phyloP scores from a whole-genome alignment of 2,113 vertebrate genomes.

The Pollachius pollachius region DNA sequence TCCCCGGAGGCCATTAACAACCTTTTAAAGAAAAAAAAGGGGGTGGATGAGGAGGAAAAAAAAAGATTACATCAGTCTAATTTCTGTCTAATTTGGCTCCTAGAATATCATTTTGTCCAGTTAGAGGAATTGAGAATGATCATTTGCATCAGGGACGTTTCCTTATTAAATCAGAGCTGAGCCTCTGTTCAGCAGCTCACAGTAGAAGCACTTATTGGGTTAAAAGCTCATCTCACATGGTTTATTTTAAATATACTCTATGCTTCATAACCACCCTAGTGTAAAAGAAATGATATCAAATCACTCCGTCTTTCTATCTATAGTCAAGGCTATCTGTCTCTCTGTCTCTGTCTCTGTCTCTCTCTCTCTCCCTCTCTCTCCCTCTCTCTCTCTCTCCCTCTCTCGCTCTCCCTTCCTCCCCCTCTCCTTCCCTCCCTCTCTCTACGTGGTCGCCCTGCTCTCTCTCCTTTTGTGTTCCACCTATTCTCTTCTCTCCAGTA shows the following conservation, averaged over 20 bases:
- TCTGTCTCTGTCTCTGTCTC: no score
- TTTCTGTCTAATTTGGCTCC: slow-evolving; percentile 79
- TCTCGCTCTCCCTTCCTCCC: slow-evolving; percentile 23
- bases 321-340: slow-evolving; percentile 53
- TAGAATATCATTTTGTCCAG: slow-evolving; percentile 82
- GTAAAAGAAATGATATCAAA: slow-evolving; percentile 73
- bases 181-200: slow-evolving; percentile 76
- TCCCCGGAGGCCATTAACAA: slow-evolving; percentile 57
- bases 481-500: slow-evolving; percentile 66
- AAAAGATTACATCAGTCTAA: slow-evolving; percentile 75
- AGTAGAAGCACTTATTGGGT: slow-evolving; percentile 82
- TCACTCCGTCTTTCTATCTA: slow-evolving; percentile 49
- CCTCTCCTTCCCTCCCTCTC: slow-evolving; percentile 41
- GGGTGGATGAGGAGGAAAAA: slow-evolving; percentile 7
- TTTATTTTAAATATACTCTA: slow-evolving; percentile 80
- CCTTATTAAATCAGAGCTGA: slow-evolving; percentile 81
- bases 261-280: slow-evolving; percentile 71
- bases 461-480: slow-evolving; percentile 60
- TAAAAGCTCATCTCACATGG: slow-evolving; percentile 80
- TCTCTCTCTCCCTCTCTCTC: no score
- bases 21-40: slow-evolving; percentile 47
- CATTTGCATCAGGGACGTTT: slow-evolving; percentile 82
- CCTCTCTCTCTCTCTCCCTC: slow-evolving; percentile 33
- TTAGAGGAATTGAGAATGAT: slow-evolving; percentile 83
- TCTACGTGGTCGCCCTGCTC: slow-evolving; percentile 58